Evolutionary conservation across 2,888 invertebrate genomes (phyloP), one percentile per base, ranked within the genome.

Genomic region (Euzophera pinguis): DNA sequence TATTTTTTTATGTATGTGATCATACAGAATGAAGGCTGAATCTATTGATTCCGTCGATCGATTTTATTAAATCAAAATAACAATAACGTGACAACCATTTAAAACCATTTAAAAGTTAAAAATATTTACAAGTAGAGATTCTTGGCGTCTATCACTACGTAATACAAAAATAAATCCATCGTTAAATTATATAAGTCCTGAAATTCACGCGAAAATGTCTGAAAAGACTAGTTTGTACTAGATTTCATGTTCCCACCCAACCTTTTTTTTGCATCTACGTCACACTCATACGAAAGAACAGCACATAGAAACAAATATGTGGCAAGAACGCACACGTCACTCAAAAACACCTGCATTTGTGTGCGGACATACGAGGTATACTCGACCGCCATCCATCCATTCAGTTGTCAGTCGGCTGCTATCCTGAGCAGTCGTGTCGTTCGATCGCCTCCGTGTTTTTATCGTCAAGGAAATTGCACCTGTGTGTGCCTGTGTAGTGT

Each of bases 381-480:
- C 37, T 49, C 48, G n/a, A 12, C 27, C 29, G 14, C 67, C 68
- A 71, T 67, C 67, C 68, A 71, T 67, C 69, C 57, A 50, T 53
- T 67, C 73, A 79, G 87, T 88, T 81, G 73, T 73, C 79, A 80
- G 68, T 73, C 64, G 73, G 64, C 68, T 67, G 69, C 67, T 64
- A 59, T 17, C 29, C 55, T 50, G 63, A 48, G 50, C 68, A 67
- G 73, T 75, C 78, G 84, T 75, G 61, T 71, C 53, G 51, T 41
- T 52, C 32, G 27, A 52, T 49, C 50, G 38, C 43, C 54, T 53
- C 54, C 67, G 69, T 69, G 68, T 65, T 50, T 38, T 59, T 55
- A 47, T 62, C 65, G 64, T 68, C 69, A 65, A 59, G 59, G 67
- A 62, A 64, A 64, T 60, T 57, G 50, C 52, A 53, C 55, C 56